A percentile compares a stretch with the other conserved stretches of the same genome.
Conservation (phyloP, 2,797 vertebrate species). For the Fundulus diaphanus region DNA sequence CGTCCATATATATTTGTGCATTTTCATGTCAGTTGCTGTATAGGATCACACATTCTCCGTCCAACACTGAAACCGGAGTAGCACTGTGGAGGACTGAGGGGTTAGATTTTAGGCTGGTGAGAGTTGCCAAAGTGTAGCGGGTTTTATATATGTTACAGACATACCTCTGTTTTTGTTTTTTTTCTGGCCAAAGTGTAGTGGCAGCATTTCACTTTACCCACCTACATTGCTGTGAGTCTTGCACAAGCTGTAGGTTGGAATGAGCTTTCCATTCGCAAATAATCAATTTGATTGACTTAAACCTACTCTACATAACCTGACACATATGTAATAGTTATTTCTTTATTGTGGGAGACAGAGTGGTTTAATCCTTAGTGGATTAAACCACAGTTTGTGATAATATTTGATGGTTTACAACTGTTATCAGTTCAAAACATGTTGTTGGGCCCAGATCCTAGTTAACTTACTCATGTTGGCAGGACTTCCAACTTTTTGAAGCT, state of each 20-base stretch:
- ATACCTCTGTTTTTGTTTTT: constrained; percentile 22
- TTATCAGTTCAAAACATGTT: background rate
- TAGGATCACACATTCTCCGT: constrained; percentile 35
- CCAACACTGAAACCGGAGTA: constrained; percentile 59
- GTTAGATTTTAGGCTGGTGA: constrained; percentile 55
- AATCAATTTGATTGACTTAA: constrained; percentile 31
- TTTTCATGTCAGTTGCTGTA: constrained; percentile 38
- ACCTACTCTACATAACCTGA: constrained; percentile 3
- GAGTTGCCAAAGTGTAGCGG: constrained; percentile 40
- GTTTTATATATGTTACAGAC: constrained; percentile 25
- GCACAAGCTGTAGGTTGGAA: constrained; percentile 10
- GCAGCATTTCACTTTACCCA: constrained; percentile 29
- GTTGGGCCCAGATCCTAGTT: background rate
- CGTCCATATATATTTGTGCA: constrained; percentile 26
- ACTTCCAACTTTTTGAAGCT: no score
- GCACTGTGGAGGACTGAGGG: constrained; percentile 64
- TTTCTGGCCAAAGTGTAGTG: constrained; percentile 17
- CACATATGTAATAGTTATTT: constrained; percentile 14
- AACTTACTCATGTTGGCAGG: background rate
- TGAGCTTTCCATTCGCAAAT: constrained; percentile 18
- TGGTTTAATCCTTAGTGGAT: background rate
- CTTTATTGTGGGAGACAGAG: background rate
- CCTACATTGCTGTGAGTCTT: constrained; percentile 17
- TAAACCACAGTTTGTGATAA: background rate
- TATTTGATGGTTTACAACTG: background rate